phyloP scores from a whole-genome alignment of 1,140 invertebrate species.

The Metopolophium dirhodum region DNA sequence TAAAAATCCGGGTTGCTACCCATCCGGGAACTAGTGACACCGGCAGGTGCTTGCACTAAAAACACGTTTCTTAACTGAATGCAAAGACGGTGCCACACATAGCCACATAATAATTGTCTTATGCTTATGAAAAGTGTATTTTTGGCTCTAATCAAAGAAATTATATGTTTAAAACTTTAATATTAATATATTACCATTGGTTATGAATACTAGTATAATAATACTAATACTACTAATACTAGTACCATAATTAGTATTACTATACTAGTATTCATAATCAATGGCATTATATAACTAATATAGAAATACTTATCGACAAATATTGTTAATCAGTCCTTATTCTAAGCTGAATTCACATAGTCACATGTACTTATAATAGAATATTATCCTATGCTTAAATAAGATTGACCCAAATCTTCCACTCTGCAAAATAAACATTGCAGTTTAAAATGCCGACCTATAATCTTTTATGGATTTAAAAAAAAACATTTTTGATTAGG shows the following conservation, averaged over 20 bases:
- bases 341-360: neutral
- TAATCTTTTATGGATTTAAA: neutral
- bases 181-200: neutral
- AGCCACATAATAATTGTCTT: neutral
- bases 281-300: neutral
- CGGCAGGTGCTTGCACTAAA: no score
- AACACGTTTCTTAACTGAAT: no score
- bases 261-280: no score
- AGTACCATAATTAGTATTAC: no score
- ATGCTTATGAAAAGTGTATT: neutral
- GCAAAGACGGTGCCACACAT: no score
- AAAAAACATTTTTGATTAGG: neutral
- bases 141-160: neutral
- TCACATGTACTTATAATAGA: neutral
- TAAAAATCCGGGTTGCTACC: no score
- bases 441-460: neutral
- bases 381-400: neutral
- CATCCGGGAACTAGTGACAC: no score
- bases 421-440: neutral
- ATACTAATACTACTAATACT: no score
- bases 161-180: neutral
- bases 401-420: neutral
- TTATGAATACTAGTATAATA: no score
- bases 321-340: neutral
- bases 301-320: neutral